Percentiles rank a stretch among this genome's conserved stretches.
phyloP scores from a whole-genome alignment of 2,888 invertebrate species.

The Caenorhabditis wallacei region DNA sequence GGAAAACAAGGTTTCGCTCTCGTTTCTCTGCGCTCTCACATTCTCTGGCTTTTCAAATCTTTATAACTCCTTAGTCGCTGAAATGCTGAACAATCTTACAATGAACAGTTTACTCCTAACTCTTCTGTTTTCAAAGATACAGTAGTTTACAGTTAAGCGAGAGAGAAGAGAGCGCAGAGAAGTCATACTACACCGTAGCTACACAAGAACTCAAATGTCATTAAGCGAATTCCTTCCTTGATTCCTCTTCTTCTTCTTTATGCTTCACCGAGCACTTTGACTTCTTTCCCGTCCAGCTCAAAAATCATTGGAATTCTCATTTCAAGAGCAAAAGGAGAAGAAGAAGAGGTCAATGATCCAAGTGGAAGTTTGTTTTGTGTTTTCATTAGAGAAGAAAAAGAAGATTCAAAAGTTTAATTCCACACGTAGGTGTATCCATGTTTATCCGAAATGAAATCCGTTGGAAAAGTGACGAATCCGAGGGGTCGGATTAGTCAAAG shows the following conservation, averaged over 20 bases:
- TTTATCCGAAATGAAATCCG: background rate
- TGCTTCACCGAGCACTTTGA: slow-evolving; percentile 11
- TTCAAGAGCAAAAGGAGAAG: background rate
- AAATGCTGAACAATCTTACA: too few species aligned
- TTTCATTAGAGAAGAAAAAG: background rate
- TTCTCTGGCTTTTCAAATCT: background rate
- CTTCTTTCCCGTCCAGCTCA: background rate
- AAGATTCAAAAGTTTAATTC: background rate
- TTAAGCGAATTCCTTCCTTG: slow-evolving; percentile 43
- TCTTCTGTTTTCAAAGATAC: too few species aligned
- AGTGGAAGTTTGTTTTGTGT: too few species aligned
- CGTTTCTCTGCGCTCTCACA: slow-evolving; percentile 4
- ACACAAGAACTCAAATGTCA: slow-evolving; percentile 9
- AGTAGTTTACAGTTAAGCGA: too few species aligned
- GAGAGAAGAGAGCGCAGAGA: background rate
- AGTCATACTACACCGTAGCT: too few species aligned
- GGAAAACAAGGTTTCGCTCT: background rate
- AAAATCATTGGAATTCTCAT: background rate
- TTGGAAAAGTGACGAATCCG: background rate
- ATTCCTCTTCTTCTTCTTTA: slow-evolving; percentile 31
- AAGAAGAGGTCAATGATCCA: background rate
- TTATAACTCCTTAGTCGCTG: too few species aligned
- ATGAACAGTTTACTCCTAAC: slow-evolving; percentile 1
- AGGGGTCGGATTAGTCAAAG: too few species aligned
- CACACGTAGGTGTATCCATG: background rate